Evolutionary conservation across 2,797 vertebrate species (phyloP), one percentile per base, ranked within the genome.

Genomic region (Miichthys miiuy): DNA sequence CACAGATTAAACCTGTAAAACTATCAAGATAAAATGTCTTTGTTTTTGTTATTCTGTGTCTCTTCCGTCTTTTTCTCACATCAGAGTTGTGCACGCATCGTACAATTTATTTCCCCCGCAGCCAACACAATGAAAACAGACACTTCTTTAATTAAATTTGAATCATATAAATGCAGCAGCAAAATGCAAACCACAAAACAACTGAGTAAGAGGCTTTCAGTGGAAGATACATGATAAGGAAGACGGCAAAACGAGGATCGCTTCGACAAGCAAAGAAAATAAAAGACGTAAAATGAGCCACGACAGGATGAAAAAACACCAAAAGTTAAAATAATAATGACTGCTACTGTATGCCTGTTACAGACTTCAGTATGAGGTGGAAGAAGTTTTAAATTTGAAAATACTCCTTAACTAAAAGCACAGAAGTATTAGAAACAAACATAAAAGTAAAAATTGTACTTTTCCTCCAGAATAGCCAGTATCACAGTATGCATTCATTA

Each of bases 241-340:
- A 38, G 66, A n/a, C 42, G 21, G 25, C 52, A 66, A 63, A 72
- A 56, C 60, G 44, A 70, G 52, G 23, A 84, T 73, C 54, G 16
- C 41, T 64, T 65, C 23, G 34, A 23, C n/a, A 44, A 21, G 41
- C 20, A 21, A 7, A 57, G 54, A 18, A 46, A 25, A n/a, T 38
- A 38, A 20, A 21, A 47, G 44, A 30, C 18, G 5, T 13, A 10
- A 21, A 21, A 5, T 54, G 9, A 68, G 41, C 9, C 17, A 21
- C 7, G 18, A 34, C 18, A 38, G 2, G 8, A 25, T 16, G 20
- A 13, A 34, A 20, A 57, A 57, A 34, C 55, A 34, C 7, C 12
- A 18, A 30, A 27, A 30, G 27, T 56, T 56, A 18, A 30, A 10
- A 30, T 4, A 56, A 27, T 54, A 5, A 55, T 3, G 6, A 50